phyloP scores from a whole-genome alignment of 2,797 vertebrate genomes.

The Coregonus suidteri region DNA sequence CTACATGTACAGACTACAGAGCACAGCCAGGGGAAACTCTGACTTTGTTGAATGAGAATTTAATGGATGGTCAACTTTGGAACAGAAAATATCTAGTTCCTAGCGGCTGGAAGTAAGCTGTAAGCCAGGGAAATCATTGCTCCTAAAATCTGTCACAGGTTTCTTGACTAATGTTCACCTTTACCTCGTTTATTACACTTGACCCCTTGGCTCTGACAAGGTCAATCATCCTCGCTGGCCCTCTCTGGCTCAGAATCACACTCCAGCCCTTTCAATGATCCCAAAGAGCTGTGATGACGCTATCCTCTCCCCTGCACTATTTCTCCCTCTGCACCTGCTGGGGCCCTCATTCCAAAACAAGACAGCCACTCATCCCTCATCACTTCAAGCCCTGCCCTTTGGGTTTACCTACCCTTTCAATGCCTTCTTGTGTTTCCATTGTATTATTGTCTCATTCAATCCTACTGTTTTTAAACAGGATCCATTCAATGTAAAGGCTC shows the following conservation, averaged over 20 bases:
- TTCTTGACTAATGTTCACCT: constrained; percentile 56
- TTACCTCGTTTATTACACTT: constrained; percentile 53
- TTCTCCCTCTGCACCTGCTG: constrained; percentile 4
- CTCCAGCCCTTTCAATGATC: constrained; percentile 46
- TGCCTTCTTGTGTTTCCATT: background rate
- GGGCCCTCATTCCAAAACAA: constrained; percentile 52
- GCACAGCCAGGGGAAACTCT: constrained; percentile 40
- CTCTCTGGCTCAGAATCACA: constrained; percentile 45
- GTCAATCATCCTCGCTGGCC: constrained; percentile 52
- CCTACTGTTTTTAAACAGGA: background rate
- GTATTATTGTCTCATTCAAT: background rate
- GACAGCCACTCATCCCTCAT: constrained; percentile 30
- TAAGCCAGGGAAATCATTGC: constrained; percentile 45
- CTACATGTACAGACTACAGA: constrained; percentile 40
- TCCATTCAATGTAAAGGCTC: too few relatives aligned
- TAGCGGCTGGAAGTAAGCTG: background rate
- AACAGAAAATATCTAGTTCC: background rate
- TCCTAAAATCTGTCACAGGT: constrained; percentile 48
- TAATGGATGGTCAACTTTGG: constrained; percentile 3
- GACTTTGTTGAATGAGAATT: constrained; percentile 44
- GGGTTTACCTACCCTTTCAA: background rate
- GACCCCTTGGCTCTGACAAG: constrained; percentile 54
- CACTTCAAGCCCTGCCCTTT: constrained; percentile 12
- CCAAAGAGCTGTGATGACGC: constrained; percentile 33
- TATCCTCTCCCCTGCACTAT: background rate